A percentile compares a stretch with the other conserved stretches of the same genome.
These are phyloP conservation scores for Procambarus virginalis DNA, from an alignment of 1,140 invertebrate genomes.

Conservation along the genomic window DNA sequence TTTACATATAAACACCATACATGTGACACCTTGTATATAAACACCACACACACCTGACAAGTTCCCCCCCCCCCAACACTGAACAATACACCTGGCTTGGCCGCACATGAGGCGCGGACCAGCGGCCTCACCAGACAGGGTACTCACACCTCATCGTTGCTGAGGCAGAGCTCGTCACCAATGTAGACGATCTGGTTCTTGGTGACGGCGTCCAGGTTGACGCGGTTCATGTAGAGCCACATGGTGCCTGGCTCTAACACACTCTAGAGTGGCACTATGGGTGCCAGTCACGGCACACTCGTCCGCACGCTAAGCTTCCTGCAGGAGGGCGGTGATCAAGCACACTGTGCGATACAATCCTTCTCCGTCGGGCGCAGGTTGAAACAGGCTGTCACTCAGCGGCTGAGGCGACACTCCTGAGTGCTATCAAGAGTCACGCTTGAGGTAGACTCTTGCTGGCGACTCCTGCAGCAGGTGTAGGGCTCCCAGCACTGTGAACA, in stretches of 20 bases:
- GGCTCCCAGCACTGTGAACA: neutral
- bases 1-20: too few species aligned
- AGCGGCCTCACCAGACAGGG: neutral
- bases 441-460: neutral
- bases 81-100: neutral
- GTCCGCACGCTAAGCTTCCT: too few species aligned
- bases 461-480: neutral
- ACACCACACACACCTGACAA: neutral
- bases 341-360: too few species aligned
- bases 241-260: conserved; percentile 14
- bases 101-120: neutral
- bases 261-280: neutral
- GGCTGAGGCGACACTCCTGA: too few species aligned
- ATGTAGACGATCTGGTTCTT: conserved; percentile 65
- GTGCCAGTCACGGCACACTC: too few species aligned
- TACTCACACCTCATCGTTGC: conserved; percentile 67
- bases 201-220: conserved; percentile 51
- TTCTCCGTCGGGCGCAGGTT: too few species aligned
- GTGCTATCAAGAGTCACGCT: neutral
- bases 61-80: neutral
- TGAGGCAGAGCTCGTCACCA: conserved; percentile 47
- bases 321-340: too few species aligned
- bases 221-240: conserved; percentile 69
- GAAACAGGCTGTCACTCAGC: too few species aligned
- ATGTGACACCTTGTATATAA: too few species aligned